Evolutionary conservation across 2,888 invertebrate species (phyloP).

Genomic region (Nematopogon swammerdamellus): DNA sequence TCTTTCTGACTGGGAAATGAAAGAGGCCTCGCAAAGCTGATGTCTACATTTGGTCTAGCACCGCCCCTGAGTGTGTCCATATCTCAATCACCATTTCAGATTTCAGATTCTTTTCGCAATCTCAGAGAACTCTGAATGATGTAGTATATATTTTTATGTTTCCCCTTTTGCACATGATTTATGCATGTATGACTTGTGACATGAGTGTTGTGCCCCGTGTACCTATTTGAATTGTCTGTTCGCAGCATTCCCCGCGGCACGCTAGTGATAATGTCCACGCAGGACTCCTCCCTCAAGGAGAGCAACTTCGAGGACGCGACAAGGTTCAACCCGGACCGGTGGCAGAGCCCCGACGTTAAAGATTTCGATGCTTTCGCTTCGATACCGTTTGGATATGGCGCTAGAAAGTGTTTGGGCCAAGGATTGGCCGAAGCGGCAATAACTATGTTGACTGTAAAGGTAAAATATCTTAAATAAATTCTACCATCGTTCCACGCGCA

Average conservation of each 20-base stretch:
- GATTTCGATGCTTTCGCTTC: slow-evolving; percentile 54
- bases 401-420: slow-evolving; percentile 60
- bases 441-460: slow-evolving; percentile 54
- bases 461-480: slow-evolving; percentile 16
- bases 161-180: neutral
- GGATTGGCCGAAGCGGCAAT: slow-evolving; percentile 60
- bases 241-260: slow-evolving; percentile 54
- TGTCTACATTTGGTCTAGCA: no score
- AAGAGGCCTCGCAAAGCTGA: no score
- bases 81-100: no score
- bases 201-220: no score
- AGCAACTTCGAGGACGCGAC: slow-evolving; percentile 63
- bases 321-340: slow-evolving; percentile 61
- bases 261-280: slow-evolving; percentile 62
- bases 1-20: no score
- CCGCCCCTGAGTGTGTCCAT: no score
- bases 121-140: neutral
- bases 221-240: no score
- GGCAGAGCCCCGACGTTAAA: slow-evolving; percentile 41
- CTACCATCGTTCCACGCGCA: no score
- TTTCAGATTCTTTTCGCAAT: no score
- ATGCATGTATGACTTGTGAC: no score
- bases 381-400: slow-evolving; percentile 63
- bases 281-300: slow-evolving; percentile 58
- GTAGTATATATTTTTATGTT: neutral